Evolutionary conservation across 2,797 vertebrate genomes (phyloP).

Genomic region (Enteromius afrohamiltoni): DNA sequence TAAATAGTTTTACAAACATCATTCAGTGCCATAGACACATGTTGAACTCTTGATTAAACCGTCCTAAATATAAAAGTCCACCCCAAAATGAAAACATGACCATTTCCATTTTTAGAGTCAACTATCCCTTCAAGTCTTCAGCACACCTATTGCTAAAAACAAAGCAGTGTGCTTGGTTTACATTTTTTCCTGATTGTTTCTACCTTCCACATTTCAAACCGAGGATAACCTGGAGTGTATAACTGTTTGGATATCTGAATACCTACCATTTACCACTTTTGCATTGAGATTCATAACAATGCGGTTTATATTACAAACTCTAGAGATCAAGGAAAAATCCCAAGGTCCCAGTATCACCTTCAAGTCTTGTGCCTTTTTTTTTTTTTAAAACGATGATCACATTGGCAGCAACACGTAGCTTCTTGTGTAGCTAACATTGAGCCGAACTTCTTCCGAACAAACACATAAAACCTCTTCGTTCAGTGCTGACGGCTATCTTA

Average conservation of each 20-base stretch:
- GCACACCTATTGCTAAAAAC: neutral
- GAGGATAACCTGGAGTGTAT: constrained; percentile 2
- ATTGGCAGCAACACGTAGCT: constrained; percentile 7
- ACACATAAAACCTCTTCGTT: neutral
- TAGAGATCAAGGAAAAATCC: constrained; percentile 4
- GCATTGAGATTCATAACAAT: neutral
- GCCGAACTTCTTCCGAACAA: constrained; percentile 10
- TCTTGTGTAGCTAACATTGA: constrained; percentile 10
- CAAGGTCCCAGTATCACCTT: constrained; percentile 2
- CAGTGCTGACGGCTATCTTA: constrained; percentile 79
- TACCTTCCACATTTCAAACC: neutral
- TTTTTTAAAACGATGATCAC: neutral
- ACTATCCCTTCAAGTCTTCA: neutral
- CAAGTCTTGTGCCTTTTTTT: constrained; percentile 4
- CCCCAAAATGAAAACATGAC: neutral
- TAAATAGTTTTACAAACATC: neutral
- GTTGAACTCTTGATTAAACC: constrained; percentile 8
- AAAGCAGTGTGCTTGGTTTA: neutral
- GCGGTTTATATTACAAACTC: constrained; percentile 3
- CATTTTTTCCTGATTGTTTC: neutral
- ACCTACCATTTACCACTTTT: constrained; percentile 4
- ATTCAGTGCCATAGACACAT: neutral
- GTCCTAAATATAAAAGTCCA: neutral
- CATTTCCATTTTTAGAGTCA: neutral
- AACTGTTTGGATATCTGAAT: constrained; percentile 22